Base-by-base conservation (phyloP, 2,113 vertebrate genomes). In the Pyxicephalus adspersus region DNA sequence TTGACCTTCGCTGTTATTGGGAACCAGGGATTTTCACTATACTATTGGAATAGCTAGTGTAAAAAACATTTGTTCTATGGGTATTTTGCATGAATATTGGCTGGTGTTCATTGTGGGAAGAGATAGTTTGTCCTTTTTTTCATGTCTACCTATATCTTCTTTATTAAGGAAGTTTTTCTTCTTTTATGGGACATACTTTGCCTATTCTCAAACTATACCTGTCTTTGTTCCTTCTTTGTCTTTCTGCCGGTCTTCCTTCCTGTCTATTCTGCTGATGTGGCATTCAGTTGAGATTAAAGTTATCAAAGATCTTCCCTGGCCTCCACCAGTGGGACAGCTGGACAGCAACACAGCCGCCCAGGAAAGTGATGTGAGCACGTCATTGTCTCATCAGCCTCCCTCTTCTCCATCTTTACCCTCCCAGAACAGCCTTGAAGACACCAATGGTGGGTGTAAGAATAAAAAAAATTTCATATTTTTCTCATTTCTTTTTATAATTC, bases 271-370 rank as follows among this genome's bases (percentile, higher is more conserved):
- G 66, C 63, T 85, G 76, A 72, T 81, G 8, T 71, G 81, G 84
- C 87, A 87, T 94, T 92, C 94, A 98, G 96, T 98, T 92, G 97
- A 99, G 93, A 98, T 99, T 94, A 98, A 98, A 94, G 96, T 97
- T 90, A 98, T 98, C 92, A 96, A 98, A 95, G 96, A 98, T 91
- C 94, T 99, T 88, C 97, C 97, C 18, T 98, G 97, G 97, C 97
- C 97, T 81, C 97, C 96, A 1, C 97, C 97, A 0, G 97, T 98
- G 77, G 97, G 97, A 89, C 97, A 99, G 90, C 96, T 99, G 81
- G 94, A 95, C 92, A 96, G 93, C 79, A 90, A 91, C 83, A 89
- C 94, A 83, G 93, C 92, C 81, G 92, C 91, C 84, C 83, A 83
- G 9, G 95, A 95, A 19, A 90, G 91, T 85, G 94, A 94, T 87